Evolutionary conservation across 2,888 invertebrate species (phyloP).

Genomic region (Cataglyphis livida): DNA sequence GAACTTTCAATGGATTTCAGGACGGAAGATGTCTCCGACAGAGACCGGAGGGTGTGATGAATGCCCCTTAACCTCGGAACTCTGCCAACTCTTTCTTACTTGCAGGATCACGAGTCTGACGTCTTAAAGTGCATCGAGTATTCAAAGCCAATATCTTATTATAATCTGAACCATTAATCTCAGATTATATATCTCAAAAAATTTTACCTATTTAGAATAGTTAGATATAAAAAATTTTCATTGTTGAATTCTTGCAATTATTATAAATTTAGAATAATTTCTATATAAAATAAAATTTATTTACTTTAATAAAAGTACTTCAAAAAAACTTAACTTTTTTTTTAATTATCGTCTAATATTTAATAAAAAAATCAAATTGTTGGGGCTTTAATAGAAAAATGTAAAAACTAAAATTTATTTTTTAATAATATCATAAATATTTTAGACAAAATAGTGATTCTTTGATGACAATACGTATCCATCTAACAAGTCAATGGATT

Average conservation of each 20-base stretch:
- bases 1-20: slow-evolving; percentile 72
- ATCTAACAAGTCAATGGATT: slow-evolving; percentile 19
- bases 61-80: slow-evolving; percentile 69
- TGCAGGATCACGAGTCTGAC: slow-evolving; percentile 54
- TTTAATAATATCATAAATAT: background rate
- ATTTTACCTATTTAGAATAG: background rate
- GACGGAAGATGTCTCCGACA: slow-evolving; percentile 69
- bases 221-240: background rate
- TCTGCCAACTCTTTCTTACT: slow-evolving; percentile 62
- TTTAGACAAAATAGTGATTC: background rate
- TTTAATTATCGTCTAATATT: background rate
- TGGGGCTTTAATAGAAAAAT: background rate
- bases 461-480: background rate
- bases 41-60: slow-evolving; percentile 75
- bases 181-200: background rate
- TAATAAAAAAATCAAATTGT: background rate
- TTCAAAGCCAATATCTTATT: slow-evolving; percentile 15
- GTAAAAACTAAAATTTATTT: slow-evolving; percentile 3
- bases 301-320: background rate
- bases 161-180: background rate
- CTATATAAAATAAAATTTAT: background rate
- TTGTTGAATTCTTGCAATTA: background rate
- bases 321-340: background rate
- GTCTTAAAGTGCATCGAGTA: slow-evolving; percentile 45
- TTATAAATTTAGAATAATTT: background rate